phyloP scores from a whole-genome alignment of 2,888 invertebrate genomes.

The Lapara coniferarum region DNA sequence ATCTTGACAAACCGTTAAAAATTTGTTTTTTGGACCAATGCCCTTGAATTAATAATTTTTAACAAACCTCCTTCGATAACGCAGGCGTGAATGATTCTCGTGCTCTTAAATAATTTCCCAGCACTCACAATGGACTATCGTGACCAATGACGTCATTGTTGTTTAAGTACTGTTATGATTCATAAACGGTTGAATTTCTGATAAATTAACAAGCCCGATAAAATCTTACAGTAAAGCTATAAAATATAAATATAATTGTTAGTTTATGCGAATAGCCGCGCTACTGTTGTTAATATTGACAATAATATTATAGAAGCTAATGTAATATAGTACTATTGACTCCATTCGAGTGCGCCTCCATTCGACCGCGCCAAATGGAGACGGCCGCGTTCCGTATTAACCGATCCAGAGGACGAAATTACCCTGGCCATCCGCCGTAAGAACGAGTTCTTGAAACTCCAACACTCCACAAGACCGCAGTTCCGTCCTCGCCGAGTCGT shows the following conservation, averaged over 20 bases:
- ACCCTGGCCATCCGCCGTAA: too few relatives aligned
- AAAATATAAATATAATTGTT: not conserved
- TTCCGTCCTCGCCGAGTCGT: too few relatives aligned
- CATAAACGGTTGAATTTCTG: conserved; percentile 44
- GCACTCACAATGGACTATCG: conserved; percentile 38
- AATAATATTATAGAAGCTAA: too few relatives aligned
- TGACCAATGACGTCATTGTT: conserved; percentile 42
- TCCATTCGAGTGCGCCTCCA: too few relatives aligned
- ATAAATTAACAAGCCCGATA: conserved; percentile 46
- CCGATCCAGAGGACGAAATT: too few relatives aligned
- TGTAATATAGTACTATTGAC: too few relatives aligned
- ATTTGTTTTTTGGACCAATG: not conserved
- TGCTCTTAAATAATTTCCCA: conserved; percentile 42
- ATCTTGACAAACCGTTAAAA: not conserved
- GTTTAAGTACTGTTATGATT: conserved; percentile 38
- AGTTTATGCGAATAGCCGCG: not conserved
- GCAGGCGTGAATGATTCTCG: conserved; percentile 18
- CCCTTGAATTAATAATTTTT: not conserved
- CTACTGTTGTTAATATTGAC: not conserved
- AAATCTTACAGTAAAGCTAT: conserved; percentile 25
- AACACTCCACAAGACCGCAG: too few relatives aligned
- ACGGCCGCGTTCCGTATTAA: too few relatives aligned
- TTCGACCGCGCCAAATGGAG: too few relatives aligned
- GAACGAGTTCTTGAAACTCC: too few relatives aligned
- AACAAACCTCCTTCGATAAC: conserved; percentile 10